Conservation (phyloP, 1,140 invertebrate species). For the Drosophila saltans region DNA sequence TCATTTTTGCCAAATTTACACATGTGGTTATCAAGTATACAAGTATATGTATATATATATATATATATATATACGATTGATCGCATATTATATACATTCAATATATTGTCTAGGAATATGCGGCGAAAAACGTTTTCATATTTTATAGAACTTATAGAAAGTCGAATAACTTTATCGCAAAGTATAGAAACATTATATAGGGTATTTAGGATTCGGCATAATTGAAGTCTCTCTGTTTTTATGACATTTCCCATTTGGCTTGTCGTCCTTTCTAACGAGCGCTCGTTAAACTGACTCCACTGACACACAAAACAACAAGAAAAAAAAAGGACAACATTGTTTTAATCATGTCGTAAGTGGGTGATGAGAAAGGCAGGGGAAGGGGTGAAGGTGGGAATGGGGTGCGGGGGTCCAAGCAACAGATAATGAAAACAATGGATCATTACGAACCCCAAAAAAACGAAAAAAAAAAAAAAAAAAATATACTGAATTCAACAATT, state of each 20-base stretch:
- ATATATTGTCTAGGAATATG: too few relatives aligned
- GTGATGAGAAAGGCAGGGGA: conserved; percentile 1
- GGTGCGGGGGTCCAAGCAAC: conserved; percentile 46
- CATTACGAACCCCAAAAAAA: conserved; percentile 47
- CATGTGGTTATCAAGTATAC: too few relatives aligned
- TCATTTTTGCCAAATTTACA: too few relatives aligned
- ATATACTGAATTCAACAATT: conserved; percentile 76
- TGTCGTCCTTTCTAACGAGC: conserved; percentile 65
- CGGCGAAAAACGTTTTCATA: too few relatives aligned
- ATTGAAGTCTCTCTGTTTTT: conserved; percentile 38
- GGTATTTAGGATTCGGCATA: not conserved
- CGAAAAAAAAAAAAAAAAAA: not conserved
- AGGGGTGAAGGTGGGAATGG: not conserved
- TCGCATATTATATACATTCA: too few relatives aligned
- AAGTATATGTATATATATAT: too few relatives aligned
- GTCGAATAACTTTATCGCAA: too few relatives aligned
- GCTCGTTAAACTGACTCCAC: conserved; percentile 74
- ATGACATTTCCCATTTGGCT: conserved; percentile 70
- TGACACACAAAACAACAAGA: conserved; percentile 55
- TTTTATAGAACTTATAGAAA: too few relatives aligned
- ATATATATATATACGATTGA: too few relatives aligned
- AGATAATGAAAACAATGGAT: conserved; percentile 79
- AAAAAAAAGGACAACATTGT: conserved; percentile 64
- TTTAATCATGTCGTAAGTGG: conserved; percentile 17
- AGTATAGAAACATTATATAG: not conserved